phyloP scores from a whole-genome alignment of 2,888 invertebrate species.

The Ornithoptera priamus region DNA sequence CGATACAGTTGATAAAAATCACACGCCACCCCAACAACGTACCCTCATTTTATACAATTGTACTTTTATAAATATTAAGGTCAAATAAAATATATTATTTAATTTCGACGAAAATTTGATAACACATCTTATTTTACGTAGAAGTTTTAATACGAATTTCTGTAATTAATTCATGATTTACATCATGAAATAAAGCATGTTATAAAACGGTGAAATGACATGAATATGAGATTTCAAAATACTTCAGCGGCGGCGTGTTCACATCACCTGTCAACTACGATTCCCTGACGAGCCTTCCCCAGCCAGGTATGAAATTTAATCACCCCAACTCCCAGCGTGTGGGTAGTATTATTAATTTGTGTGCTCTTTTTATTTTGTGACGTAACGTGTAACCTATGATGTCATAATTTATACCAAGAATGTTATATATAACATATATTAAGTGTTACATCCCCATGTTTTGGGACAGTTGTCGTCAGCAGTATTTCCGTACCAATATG shows the following conservation, averaged over 20 bases:
- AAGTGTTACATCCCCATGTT: no score
- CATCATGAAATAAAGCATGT: not conserved
- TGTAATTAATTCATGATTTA: no score
- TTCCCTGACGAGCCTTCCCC: not conserved
- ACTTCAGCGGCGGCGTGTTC: not conserved
- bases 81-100: not conserved
- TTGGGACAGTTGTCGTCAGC: no score
- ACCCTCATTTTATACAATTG: constrained; percentile 9
- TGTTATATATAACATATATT: no score
- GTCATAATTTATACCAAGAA: no score
- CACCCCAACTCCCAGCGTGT: not conserved
- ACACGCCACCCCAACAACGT: constrained; percentile 13
- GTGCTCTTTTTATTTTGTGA: not conserved
- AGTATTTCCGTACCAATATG: no score
- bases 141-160: no score
- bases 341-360: not conserved
- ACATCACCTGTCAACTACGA: not conserved
- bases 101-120: no score
- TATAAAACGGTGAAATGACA: not conserved
- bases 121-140: no score
- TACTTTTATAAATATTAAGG: constrained; percentile 16
- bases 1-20: constrained; percentile 27
- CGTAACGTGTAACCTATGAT: no score
- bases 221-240: not conserved
- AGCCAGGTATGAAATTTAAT: not conserved